These are phyloP conservation scores for Lota lota DNA, from an alignment of 2,113 vertebrate species.

Conservation along the genomic window DNA sequence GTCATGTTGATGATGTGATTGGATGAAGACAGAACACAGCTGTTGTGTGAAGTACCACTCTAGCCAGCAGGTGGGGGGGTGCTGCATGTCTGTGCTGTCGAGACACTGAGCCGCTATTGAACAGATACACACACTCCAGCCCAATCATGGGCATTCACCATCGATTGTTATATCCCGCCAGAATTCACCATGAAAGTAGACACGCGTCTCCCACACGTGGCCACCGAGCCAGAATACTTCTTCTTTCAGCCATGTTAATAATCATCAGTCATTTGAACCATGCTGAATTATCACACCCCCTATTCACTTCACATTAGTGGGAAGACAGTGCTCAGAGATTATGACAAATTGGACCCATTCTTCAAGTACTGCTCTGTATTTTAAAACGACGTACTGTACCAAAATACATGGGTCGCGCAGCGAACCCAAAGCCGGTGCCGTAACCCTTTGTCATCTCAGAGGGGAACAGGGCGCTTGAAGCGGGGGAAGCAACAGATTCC, in stretches of 20 bases:
- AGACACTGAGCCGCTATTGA: not conserved
- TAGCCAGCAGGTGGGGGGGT: not conserved
- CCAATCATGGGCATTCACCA: conserved; percentile 31
- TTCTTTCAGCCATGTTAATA: conserved; percentile 40
- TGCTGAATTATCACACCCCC: conserved; percentile 71
- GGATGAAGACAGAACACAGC: too few species aligned
- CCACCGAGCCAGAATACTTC: not conserved
- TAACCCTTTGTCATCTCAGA: conserved; percentile 30
- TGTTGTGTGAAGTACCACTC: not conserved
- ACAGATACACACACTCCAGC: conserved; percentile 10
- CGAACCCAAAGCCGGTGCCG: conserved; percentile 58
- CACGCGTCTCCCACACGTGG: not conserved
- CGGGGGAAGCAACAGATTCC: conserved; percentile 35
- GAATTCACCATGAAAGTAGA: conserved; percentile 12
- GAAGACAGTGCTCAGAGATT: conserved; percentile 89
- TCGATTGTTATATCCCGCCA: conserved; percentile 13
- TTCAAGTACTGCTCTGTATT: conserved; percentile 88
- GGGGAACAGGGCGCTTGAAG: conserved; percentile 36
- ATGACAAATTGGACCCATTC: conserved; percentile 86
- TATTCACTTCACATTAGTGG: conserved; percentile 93
- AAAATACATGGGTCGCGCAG: conserved; percentile 25
- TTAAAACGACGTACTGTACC: conserved; percentile 34
- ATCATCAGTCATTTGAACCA: conserved; percentile 70
- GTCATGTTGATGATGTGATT: too few species aligned
- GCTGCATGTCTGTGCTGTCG: not conserved